Percentiles rank a stretch among this genome's conserved stretches.
phyloP scores from a whole-genome alignment of 2,888 invertebrate species.

The Platerodrilus igneus region DNA sequence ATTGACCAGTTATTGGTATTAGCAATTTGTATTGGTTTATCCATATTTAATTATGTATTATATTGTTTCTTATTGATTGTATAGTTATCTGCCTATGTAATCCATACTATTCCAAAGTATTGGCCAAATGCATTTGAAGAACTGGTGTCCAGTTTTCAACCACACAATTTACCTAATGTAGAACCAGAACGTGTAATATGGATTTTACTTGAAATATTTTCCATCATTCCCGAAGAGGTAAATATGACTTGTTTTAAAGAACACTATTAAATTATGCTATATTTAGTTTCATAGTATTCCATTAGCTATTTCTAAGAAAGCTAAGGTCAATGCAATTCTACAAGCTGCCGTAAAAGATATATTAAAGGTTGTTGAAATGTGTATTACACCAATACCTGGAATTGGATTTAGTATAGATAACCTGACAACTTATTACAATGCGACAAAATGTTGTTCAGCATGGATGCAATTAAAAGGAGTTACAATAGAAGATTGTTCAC shows the following conservation, averaged over 20 bases:
- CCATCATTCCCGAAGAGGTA: slow-evolving; percentile 86
- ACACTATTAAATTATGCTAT: slow-evolving; percentile 3
- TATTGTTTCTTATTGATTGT: slow-evolving; percentile 31
- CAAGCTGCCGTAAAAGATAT: slow-evolving; percentile 48
- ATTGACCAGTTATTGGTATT: no score
- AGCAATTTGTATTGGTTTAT: no score
- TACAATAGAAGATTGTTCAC: slow-evolving; percentile 42
- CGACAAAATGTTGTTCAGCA: slow-evolving; percentile 54
- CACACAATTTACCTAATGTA: slow-evolving; percentile 55
- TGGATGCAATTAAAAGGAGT: slow-evolving; percentile 61
- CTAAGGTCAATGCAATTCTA: slow-evolving; percentile 44
- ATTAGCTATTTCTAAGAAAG: slow-evolving; percentile 45
- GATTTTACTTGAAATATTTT: slow-evolving; percentile 76
- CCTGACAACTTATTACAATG: slow-evolving; percentile 52
- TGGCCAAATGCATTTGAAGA: slow-evolving; percentile 70
- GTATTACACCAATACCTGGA: slow-evolving; percentile 42
- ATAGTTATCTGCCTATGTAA: slow-evolving; percentile 79
- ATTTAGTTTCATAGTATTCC: slow-evolving; percentile 49
- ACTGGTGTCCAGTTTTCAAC: slow-evolving; percentile 55
- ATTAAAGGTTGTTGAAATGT: slow-evolving; percentile 46
- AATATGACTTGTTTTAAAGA: slow-evolving; percentile 32
- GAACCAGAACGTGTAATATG: slow-evolving; percentile 58
- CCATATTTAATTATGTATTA: background rate
- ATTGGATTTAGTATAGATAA: slow-evolving; percentile 44
- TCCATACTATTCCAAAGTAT: slow-evolving; percentile 58